Conservation (phyloP, 2,113 vertebrate species). For the Cnemophilus loriae region DNA sequence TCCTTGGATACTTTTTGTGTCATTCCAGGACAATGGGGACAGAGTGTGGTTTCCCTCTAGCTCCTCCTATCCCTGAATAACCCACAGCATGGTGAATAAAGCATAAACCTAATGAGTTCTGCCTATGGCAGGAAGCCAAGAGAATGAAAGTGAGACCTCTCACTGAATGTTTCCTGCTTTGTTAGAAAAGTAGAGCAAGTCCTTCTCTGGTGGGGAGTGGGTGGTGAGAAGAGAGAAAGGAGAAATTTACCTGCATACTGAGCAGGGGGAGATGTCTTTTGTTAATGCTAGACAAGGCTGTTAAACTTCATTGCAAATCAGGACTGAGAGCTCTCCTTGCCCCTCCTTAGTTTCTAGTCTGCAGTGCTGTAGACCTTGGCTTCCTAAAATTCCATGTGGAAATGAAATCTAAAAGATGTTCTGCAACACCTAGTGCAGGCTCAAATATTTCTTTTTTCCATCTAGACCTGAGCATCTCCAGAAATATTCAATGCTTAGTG, state of each 20-base stretch:
- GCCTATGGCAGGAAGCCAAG: background rate
- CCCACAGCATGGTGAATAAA: background rate
- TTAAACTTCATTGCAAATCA: background rate
- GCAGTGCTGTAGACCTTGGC: background rate
- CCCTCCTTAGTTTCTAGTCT: background rate
- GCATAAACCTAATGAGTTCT: background rate
- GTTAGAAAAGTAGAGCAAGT: background rate
- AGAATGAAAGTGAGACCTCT: rapidly evolving
- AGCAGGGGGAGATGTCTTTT: background rate
- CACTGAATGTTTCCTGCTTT: background rate
- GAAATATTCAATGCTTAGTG: background rate
- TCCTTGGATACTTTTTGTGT: background rate
- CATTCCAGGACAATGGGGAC: too few species aligned
- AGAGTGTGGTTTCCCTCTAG: background rate
- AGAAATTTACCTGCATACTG: background rate
- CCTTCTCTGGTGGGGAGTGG: background rate
- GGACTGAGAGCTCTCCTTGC: background rate
- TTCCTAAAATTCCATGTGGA: background rate
- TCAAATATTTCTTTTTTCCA: background rate
- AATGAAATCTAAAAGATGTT: background rate
- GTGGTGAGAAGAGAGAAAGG: background rate
- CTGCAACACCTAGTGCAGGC: background rate
- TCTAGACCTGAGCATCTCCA: background rate
- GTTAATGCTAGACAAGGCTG: background rate
- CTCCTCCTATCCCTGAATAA: background rate